A percentile compares a stretch with the other conserved stretches of the same genome.
These are phyloP conservation scores for Calameuta filiformis DNA, from an alignment of 2,888 invertebrate species.

Conservation along the genomic window DNA sequence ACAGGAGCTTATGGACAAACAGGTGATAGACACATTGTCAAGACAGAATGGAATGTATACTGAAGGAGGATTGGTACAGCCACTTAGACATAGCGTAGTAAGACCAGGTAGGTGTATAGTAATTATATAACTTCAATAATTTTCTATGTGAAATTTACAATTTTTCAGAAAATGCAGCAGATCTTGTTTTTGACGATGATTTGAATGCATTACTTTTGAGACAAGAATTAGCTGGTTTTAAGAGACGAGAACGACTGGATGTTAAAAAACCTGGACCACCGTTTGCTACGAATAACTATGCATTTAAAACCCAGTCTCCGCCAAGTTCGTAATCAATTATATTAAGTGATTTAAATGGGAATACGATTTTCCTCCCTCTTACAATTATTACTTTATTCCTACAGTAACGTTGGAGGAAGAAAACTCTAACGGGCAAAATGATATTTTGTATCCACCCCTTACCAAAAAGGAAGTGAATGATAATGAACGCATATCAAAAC, in stretches of 20 bases:
- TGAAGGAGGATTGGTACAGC: conserved; percentile 51
- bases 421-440: neutral
- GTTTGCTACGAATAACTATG: conserved; percentile 75
- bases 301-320: conserved; percentile 59
- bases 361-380: neutral
- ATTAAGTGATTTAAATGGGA: neutral
- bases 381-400: neutral
- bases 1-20: conserved; percentile 9
- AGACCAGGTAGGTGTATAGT: conserved; percentile 29
- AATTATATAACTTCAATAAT: conserved; percentile 3
- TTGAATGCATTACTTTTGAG: conserved; percentile 45
- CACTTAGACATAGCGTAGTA: conserved; percentile 35
- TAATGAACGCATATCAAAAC: conserved; percentile 16
- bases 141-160: neutral
- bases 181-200: conserved; percentile 47
- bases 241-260: conserved; percentile 88
- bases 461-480: conserved; percentile 48
- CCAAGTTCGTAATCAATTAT: neutral
- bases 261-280: conserved; percentile 96
- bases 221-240: conserved; percentile 74
- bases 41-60: conserved; percentile 39
- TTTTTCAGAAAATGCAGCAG: conserved; percentile 39
- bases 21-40: neutral
- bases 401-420: neutral
- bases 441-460: conserved; percentile 23